Conservation (phyloP, 2,113 vertebrate species). For the Morone saxatilis region DNA sequence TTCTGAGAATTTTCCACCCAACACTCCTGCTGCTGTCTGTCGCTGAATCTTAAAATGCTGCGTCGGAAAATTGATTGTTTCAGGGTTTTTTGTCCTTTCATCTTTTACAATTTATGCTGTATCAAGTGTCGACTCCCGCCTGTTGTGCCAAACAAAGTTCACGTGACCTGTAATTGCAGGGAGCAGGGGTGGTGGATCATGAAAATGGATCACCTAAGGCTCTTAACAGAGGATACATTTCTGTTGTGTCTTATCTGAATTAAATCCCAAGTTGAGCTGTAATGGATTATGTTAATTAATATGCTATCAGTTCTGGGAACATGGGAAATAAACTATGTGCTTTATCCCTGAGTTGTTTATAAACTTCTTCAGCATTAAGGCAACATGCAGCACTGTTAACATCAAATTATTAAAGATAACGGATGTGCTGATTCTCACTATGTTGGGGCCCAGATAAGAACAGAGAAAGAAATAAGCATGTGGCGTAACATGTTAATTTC, state of each 20-base stretch:
- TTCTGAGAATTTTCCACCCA: constrained; percentile 43
- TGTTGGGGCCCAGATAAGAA: constrained; percentile 39
- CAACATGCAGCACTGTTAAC: constrained; percentile 31
- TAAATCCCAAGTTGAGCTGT: constrained; percentile 43
- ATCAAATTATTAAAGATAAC: constrained; percentile 46
- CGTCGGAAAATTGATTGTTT: constrained; percentile 53
- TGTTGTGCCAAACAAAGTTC: constrained; percentile 35
- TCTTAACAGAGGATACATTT: constrained; percentile 10
- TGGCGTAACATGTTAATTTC: constrained; percentile 3
- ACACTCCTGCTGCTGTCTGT: constrained; percentile 40
- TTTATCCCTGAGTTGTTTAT: constrained; percentile 65
- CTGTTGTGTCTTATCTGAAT: constrained; percentile 51
- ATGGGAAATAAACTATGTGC: constrained; percentile 56
- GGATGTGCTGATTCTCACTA: constrained; percentile 46
- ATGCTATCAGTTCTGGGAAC: constrained; percentile 59
- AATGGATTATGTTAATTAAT: constrained; percentile 73
- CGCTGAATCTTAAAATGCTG: constrained; percentile 51
- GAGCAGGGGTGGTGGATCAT: not conserved
- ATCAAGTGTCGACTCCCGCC: constrained; percentile 24
- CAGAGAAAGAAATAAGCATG: constrained; percentile 2
- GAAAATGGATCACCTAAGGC: constrained; percentile 35
- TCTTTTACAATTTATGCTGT: constrained; percentile 41
- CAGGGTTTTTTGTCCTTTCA: constrained; percentile 7
- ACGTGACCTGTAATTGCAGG: constrained; percentile 29
- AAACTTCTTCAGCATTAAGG: constrained; percentile 38